These are phyloP conservation scores for Athene noctua DNA, from an alignment of 2,113 vertebrate genomes.

Conservation along the genomic window DNA sequence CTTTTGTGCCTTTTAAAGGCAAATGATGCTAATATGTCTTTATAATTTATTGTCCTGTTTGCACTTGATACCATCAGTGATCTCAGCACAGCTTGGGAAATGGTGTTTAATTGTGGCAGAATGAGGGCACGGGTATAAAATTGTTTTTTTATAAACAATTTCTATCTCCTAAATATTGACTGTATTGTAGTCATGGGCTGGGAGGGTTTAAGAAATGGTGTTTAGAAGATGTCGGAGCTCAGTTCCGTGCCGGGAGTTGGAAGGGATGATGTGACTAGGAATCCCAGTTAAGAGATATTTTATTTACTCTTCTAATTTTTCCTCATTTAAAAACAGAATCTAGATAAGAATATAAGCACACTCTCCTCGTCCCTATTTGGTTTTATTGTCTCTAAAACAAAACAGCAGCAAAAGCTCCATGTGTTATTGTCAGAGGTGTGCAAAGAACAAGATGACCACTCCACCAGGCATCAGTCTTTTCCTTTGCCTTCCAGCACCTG, in stretches of 20 bases:
- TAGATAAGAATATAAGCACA: not conserved
- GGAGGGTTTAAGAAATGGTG: not conserved
- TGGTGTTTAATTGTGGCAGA: not conserved
- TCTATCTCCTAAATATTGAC: not conserved
- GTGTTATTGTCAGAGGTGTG: not conserved
- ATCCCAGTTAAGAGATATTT: not conserved
- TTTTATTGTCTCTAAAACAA: not conserved
- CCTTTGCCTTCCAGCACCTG: not conserved
- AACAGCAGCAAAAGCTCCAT: not conserved
- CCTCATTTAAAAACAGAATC: not conserved
- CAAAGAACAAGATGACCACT: not conserved
- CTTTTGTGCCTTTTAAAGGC: slow-evolving; percentile 30
- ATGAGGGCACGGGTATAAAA: not conserved
- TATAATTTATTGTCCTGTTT: slow-evolving; percentile 33
- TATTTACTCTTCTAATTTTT: not conserved
- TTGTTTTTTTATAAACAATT: too few relatives aligned
- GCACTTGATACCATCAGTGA: slow-evolving; percentile 18
- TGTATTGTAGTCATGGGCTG: not conserved
- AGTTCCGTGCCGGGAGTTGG: not conserved
- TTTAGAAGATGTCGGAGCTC: not conserved
- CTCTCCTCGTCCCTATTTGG: not conserved
- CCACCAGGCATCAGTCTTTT: not conserved
- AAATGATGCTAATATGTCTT: not conserved
- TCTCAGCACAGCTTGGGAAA: slow-evolving; percentile 20
- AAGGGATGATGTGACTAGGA: not conserved